These are phyloP conservation scores for Chelonoidis abingdonii DNA, from an alignment of 2,113 vertebrate genomes.

Conservation along the genomic window DNA sequence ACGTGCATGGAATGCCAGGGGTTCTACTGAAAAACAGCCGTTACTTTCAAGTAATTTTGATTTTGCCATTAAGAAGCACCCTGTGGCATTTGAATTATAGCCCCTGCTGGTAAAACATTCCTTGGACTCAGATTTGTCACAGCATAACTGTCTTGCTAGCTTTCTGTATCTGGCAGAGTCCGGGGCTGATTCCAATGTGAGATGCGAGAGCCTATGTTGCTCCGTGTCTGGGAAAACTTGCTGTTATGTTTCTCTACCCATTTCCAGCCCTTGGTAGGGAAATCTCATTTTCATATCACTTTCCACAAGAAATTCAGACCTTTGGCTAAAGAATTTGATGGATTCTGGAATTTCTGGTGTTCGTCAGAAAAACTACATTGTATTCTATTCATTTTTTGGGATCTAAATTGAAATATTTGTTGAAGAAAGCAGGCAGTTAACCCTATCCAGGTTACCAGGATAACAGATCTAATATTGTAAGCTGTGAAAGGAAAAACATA, in stretches of 20 bases:
- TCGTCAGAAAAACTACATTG: not conserved
- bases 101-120: not conserved
- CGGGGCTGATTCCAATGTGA: not conserved
- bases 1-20: not conserved
- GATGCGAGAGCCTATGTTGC: not conserved
- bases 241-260: not conserved
- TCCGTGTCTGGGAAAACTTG: not conserved
- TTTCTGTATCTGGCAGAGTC: not conserved
- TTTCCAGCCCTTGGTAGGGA: not conserved
- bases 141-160: not conserved
- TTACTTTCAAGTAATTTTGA: not conserved
- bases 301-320: not conserved
- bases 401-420: not conserved
- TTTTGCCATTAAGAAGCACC: not conserved
- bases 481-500: rapidly evolving
- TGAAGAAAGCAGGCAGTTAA: not conserved
- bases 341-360: not conserved
- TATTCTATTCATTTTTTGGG: not conserved
- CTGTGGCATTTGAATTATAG: not conserved
- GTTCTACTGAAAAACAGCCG: not conserved
- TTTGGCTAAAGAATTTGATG: not conserved
- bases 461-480: not conserved
- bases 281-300: not conserved
- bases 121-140: not conserved
- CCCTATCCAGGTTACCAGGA: not conserved